Percentiles rank a stretch among this genome's conserved stretches.
Evolutionary conservation across 2,113 vertebrate genomes (phyloP).

Genomic region (Anolis sagrei): DNA sequence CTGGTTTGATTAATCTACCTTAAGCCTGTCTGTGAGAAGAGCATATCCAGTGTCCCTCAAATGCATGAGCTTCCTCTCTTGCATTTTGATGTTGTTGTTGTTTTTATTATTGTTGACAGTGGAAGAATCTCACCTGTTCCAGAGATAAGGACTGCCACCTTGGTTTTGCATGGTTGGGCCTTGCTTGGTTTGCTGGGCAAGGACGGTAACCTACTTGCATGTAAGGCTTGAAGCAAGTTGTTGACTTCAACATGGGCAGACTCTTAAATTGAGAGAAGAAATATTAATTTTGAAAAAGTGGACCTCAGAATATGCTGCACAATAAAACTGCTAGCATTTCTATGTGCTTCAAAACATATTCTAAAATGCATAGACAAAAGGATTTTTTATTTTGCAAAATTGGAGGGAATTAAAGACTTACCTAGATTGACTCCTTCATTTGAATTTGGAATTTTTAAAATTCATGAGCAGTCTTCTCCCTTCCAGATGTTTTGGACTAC

Average conservation of each 20-base stretch:
- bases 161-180: conserved; percentile 74
- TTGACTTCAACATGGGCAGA: conserved; percentile 71
- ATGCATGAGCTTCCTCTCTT: not conserved
- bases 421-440: not conserved
- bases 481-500: not conserved
- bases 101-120: not conserved
- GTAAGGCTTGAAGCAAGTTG: conserved; percentile 74
- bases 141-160: conserved; percentile 93
- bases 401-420: not conserved
- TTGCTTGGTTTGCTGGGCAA: conserved; percentile 51
- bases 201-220: conserved; percentile 50
- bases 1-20: not conserved
- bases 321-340: not conserved
- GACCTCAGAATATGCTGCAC: not conserved
- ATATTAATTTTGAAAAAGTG: conserved; percentile 8
- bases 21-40: not conserved
- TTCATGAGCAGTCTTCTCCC: not conserved
- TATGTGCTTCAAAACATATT: not conserved
- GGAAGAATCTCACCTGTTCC: conserved; percentile 85
- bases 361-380: not conserved
- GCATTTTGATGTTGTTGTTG: not conserved
- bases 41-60: not conserved
- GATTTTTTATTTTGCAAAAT: not conserved
- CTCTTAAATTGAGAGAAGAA: conserved; percentile 54
- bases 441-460: not conserved